Percentiles rank a stretch among this genome's conserved stretches.
Conservation (phyloP, 2,113 vertebrate species). For the Dromiciops gliroides region DNA sequence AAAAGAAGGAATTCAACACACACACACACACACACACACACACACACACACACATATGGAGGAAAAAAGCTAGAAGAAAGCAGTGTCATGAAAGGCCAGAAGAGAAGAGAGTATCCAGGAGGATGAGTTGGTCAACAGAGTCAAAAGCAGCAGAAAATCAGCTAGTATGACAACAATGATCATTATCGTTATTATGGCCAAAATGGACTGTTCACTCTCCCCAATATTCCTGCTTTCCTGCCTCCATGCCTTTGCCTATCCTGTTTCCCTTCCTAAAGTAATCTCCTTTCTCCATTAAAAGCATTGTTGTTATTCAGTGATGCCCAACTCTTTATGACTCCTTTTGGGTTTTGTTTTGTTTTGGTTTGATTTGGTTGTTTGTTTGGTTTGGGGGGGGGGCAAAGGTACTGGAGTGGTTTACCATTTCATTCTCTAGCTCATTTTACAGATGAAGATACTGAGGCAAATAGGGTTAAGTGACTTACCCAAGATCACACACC, state of each 20-base stretch:
- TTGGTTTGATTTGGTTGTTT: too few relatives aligned
- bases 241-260: not conserved
- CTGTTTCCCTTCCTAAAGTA: not conserved
- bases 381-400: too few relatives aligned
- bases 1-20: not conserved
- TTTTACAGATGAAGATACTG: too few relatives aligned
- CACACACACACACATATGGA: not conserved
- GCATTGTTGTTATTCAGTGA: not conserved
- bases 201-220: not conserved
- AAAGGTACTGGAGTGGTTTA: not conserved
- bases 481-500: too few relatives aligned
- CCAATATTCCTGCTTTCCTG: not conserved
- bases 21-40: too few relatives aligned
- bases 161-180: not conserved
- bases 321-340: not conserved
- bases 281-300: not conserved
- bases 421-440: too few relatives aligned
- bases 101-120: not conserved
- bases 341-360: not conserved
- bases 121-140: not conserved
- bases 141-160: not conserved
- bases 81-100: not conserved
- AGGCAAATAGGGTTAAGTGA: too few relatives aligned
- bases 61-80: not conserved
- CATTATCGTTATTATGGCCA: not conserved